Evolutionary conservation across 1,140 invertebrate genomes (phyloP).

Genomic region (Zaprionus camerounensis): DNA sequence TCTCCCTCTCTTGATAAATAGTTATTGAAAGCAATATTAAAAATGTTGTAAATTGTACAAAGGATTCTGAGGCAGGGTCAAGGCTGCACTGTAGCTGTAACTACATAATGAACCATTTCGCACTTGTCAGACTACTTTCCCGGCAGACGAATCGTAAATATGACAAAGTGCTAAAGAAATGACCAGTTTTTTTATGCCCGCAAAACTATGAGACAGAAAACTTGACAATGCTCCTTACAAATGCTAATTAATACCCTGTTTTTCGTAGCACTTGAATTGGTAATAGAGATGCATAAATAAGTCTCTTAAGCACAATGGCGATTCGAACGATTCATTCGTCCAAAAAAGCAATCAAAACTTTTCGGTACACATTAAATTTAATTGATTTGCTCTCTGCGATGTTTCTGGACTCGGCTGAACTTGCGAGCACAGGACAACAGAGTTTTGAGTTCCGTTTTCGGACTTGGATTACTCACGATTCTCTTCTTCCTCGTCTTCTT

Average conservation of each 20-base stretch:
- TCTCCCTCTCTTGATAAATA: conserved; percentile 31
- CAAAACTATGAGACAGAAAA: conserved; percentile 12
- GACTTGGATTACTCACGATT: conserved; percentile 50
- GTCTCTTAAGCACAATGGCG: conserved; percentile 42
- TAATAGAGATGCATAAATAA: conserved; percentile 40
- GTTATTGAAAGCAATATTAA: conserved; percentile 55
- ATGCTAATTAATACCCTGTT: conserved; percentile 33
- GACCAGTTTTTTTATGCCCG: conserved; percentile 27
- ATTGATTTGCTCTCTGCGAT: conserved; percentile 53
- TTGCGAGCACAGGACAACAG: neutral
- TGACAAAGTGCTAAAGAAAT: conserved; percentile 56
- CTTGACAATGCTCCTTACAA: neutral
- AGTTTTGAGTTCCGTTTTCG: conserved; percentile 25
- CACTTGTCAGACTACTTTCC: neutral
- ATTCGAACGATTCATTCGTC: conserved; percentile 11
- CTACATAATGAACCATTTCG: conserved; percentile 15
- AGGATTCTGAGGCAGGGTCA: neutral
- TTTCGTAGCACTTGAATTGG: conserved; percentile 32
- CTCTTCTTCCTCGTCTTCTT: neutral
- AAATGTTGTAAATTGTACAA: conserved; percentile 47
- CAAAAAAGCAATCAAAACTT: conserved; percentile 56
- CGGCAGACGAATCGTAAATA: conserved; percentile 56
- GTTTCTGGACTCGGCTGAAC: conserved; percentile 20
- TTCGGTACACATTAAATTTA: conserved; percentile 70
- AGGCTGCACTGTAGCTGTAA: conserved; percentile 6